phyloP scores from a whole-genome alignment of 2,113 vertebrate species.

The Phrynocephalus versicolor region DNA sequence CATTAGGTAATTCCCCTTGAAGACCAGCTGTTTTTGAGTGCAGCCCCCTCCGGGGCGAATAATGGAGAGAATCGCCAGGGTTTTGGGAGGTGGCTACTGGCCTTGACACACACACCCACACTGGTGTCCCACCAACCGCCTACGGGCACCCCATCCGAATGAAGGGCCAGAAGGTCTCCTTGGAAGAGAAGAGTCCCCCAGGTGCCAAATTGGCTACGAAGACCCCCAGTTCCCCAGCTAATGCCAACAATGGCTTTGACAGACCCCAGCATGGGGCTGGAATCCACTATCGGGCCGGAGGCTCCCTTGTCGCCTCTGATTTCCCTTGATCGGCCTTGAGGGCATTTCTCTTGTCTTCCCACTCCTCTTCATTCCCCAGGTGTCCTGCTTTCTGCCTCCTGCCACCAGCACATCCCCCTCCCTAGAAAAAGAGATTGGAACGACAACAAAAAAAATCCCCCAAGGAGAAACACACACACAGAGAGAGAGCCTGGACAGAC shows the following conservation, averaged over 20 bases:
- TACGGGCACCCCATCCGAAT: slow-evolving; percentile 67
- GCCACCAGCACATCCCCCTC: slow-evolving; percentile 76
- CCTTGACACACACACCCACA: too few relatives aligned
- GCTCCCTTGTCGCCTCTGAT: slow-evolving; percentile 74
- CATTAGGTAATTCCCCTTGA: slow-evolving; percentile 85
- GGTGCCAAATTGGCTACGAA: slow-evolving; percentile 69
- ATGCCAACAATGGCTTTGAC: slow-evolving; percentile 67
- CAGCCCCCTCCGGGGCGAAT: slow-evolving; percentile 75
- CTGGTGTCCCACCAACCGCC: slow-evolving; percentile 70
- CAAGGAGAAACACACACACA: not conserved
- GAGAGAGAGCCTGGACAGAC: slow-evolving; percentile 39
- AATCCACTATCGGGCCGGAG: slow-evolving; percentile 68
- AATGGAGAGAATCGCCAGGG: slow-evolving; percentile 70
- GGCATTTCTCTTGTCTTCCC: slow-evolving; percentile 69
- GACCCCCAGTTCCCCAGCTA: slow-evolving; percentile 57
- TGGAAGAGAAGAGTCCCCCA: slow-evolving; percentile 72
- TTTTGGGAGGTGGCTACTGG: slow-evolving; percentile 67
- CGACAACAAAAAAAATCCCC: too few relatives aligned
- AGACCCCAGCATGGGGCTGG: slow-evolving; percentile 65
- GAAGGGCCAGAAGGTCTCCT: slow-evolving; percentile 73
- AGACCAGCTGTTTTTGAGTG: slow-evolving; percentile 88
- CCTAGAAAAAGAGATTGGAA: slow-evolving; percentile 11
- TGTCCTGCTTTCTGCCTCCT: slow-evolving; percentile 72
- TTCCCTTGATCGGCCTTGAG: slow-evolving; percentile 82
- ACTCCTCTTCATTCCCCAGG: slow-evolving; percentile 78